Evolutionary conservation across 2,888 invertebrate species (phyloP), one percentile per base, ranked within the genome.

Genomic region (Ganaspis brasiliensis): DNA sequence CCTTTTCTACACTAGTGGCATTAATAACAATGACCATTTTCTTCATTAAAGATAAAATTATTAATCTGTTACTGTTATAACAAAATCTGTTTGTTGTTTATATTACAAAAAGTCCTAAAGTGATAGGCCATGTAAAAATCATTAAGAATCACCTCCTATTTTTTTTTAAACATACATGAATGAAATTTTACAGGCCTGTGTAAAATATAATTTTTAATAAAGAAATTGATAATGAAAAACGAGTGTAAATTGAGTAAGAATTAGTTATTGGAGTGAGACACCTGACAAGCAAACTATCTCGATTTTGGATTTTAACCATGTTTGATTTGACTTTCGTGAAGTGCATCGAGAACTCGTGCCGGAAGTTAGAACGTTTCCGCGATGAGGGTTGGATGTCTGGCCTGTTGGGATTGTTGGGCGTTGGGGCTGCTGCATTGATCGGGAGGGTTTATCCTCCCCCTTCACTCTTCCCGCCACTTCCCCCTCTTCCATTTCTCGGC

Each of bases 341-440:
- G 10, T 45, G 67, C 67, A 67, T 67, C 9, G 67, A 45, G 45
- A 45, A 67, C 45, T 67, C 67, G 40, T 67, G 24, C 67, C 40
- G 67, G 67, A 81, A 81, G 81, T 81, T 72, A 75, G 61, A 78
- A 74, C 75, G 74, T 78, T 78, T 78, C 73, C 74, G 74, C 55
- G 72, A 73, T 72, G 81, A 74, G 73, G 70, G 72, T 61, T 76
- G 79, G 67, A 77, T 80, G 79, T 75, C 77, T 79, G 79, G 81
- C 37, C 75, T 76, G 81, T 79, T 75, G 83, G 84, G 84, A 87
- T 86, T 85, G 87, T 86, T 80, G 87, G 85, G 83, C 87, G 84
- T 85, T 86, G 87, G 83, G 83, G 88, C 83, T 86, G 88, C 88
- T 88, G 89, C 88, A 89, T 89, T 89, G 89, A 89, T 89, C 89